These are phyloP conservation scores for Mimas tiliae DNA, from an alignment of 2,888 invertebrate species.

Conservation along the genomic window DNA sequence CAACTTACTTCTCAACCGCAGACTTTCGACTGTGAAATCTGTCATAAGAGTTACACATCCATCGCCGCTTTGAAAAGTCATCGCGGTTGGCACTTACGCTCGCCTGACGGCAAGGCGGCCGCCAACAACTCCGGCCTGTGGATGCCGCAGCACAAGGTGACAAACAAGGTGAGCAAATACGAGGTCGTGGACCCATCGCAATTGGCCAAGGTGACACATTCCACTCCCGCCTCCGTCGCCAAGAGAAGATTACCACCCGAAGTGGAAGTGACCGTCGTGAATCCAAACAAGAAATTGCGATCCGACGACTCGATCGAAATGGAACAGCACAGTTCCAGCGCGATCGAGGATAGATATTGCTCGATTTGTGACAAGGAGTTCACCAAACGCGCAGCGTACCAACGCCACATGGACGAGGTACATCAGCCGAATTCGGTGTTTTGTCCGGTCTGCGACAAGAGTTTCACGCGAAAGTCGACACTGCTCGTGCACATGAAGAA, in stretches of 20 bases:
- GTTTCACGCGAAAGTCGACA: slow-evolving; percentile 86
- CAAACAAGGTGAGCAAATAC: slow-evolving; percentile 79
- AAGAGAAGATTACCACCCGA: slow-evolving; percentile 79
- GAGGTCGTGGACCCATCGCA: slow-evolving; percentile 72
- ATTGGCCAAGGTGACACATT: slow-evolving; percentile 58
- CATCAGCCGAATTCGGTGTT: slow-evolving; percentile 83
- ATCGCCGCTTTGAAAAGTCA: slow-evolving; percentile 88
- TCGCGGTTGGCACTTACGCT: slow-evolving; percentile 87
- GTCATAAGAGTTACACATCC: slow-evolving; percentile 87
- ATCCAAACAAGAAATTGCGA: slow-evolving; percentile 78
- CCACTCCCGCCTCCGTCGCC: slow-evolving; percentile 54
- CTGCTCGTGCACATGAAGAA: slow-evolving; percentile 86
- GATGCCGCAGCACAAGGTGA: slow-evolving; percentile 83
- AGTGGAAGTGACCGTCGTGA: slow-evolving; percentile 80
- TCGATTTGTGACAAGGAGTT: slow-evolving; percentile 86
- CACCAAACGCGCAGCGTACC: slow-evolving; percentile 84
- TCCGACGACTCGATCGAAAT: slow-evolving; percentile 76
- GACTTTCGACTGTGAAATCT: slow-evolving; percentile 86
- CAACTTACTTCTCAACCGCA: slow-evolving; percentile 63
- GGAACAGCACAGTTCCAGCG: slow-evolving; percentile 71
- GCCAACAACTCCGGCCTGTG: slow-evolving; percentile 80
- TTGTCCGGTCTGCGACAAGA: slow-evolving; percentile 86
- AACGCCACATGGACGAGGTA: slow-evolving; percentile 85
- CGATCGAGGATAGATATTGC: slow-evolving; percentile 82
- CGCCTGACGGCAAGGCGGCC: slow-evolving; percentile 82